Evolutionary conservation across 2,113 vertebrate species (phyloP), one percentile per base, ranked within the genome.

Genomic region (Pseudois nayaur): DNA sequence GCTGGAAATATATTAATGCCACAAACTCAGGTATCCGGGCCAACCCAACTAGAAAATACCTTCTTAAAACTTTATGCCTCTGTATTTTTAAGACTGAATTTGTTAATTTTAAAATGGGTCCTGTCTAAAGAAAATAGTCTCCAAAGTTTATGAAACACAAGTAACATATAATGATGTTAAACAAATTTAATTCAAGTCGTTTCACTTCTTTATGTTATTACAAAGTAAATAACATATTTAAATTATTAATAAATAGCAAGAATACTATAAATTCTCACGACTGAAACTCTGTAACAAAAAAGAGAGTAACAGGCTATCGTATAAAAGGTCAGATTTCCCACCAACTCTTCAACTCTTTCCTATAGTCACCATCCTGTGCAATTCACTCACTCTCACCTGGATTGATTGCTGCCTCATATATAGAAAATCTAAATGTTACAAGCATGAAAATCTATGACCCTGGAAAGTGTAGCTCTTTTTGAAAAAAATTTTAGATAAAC

Each of bases 21-120:
- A 78, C 17, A 94, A 79, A 89, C 14, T 29, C 36, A 92, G 84
- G 21, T 81, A 86, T 89, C 54, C 89, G 31, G 17, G 50, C 23
- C 78, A 94, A 87, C 5, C 14, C 3, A 52, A 25, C 3, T 55
- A 60, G 50, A 89, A 82, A 82, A 78, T 4, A 57, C 4, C 5
- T 48, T 91, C 11, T 60, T 95, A 89, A 87, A 84, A 82, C 12
- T n/a, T 71, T 90, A 33, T 84, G 5, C 9, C 1, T 94, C 48
- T 50, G 12, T 55, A 10, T 91, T 97, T 93, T 81, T 57, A 87
- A 81, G 29, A 6, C 14, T 15, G 36, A 78, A 87, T 57, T 83
- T 95, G 5, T 94, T 33, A 95, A n/a, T 36, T 98, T 94, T 82
- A 40, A 97, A 91, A 64, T 92, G 55, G 11, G 14, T 55, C 25